Percentiles rank a stretch among this genome's conserved stretches.
phyloP scores from a whole-genome alignment of 2,888 invertebrate genomes.

The Molorchus minor region DNA sequence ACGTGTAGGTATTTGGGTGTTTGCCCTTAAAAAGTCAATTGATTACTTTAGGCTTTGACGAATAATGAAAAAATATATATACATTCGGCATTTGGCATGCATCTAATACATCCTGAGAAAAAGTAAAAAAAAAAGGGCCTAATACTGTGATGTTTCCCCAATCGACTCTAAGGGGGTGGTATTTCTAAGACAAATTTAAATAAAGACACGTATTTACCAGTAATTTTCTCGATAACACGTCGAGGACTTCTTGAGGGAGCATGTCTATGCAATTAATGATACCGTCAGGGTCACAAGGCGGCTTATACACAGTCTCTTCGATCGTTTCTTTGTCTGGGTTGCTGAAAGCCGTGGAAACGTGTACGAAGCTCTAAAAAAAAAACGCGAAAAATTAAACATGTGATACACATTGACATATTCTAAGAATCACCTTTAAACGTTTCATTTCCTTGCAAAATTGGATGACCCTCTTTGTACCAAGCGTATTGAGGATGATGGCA shows the following conservation, averaged over 20 bases:
- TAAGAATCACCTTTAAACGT: constrained; percentile 69
- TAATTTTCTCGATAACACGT: constrained; percentile 67
- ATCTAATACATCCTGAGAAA: no score
- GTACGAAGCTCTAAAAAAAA: constrained; percentile 74
- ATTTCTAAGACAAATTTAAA: no score
- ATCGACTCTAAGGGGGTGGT: no score
- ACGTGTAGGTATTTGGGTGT: constrained; percentile 95
- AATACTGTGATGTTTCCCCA: no score
- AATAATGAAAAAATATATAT: neutral
- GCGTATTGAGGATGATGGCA: constrained; percentile 88
- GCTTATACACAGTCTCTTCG: constrained; percentile 85
- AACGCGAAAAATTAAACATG: neutral
- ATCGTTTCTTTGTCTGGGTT: constrained; percentile 87
- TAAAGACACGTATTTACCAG: no score
- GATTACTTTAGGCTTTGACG: neutral
- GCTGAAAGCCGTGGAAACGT: constrained; percentile 96
- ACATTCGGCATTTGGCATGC: no score
- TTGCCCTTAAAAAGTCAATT: constrained; percentile 66
- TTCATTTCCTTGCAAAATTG: constrained; percentile 85
- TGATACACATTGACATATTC: neutral
- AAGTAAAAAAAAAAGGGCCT: no score
- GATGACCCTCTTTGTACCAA: constrained; percentile 85
- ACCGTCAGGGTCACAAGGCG: constrained; percentile 70
- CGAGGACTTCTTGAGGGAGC: constrained; percentile 70
- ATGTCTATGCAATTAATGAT: constrained; percentile 71